Evolutionary conservation across 2,888 invertebrate species (phyloP), one percentile per base, ranked within the genome.

Genomic region (Rhodophaea formosa): DNA sequence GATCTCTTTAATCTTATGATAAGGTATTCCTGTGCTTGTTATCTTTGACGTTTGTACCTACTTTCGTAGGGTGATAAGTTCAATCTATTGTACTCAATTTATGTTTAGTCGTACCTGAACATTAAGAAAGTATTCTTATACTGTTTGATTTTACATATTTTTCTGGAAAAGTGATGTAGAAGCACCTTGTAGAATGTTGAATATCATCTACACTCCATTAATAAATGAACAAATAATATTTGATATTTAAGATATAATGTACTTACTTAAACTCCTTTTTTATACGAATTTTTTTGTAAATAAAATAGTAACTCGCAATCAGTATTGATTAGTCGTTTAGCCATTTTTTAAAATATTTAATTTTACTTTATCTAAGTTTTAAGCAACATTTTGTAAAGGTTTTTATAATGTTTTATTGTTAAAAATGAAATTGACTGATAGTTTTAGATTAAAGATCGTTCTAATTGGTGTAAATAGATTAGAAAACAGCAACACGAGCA

Each of bases 351-450:
- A 44, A 30, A 39, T 46, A 52, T 58, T 54, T 58, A 51, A 32
- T 55, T 49, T 44, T n/a, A 5, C 17, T 57, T 46, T 30, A 17
- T 14, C 23, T 60, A 55, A 56, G 55, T 54, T 52, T 61, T 44
- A 59, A 52, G 39, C 53, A 59, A 43, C 57, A 58, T 58, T 56
- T 55, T 61, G 62, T 57, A 56, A 56, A 55, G 43, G 56, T 60
- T 47, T 60, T 62, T 65, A 60, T 67, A 65, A 67, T 73, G 69
- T 71, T 78, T 78, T 74, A 71, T 68, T 75, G 62, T 57, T 71
- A 73, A 72, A 74, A 77, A 79, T 77, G 72, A 82, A 82, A 86
- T 83, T 78, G 88, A 89, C 88, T 89, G 88, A 88, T 89, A 88
- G 88, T 72, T 82, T 81, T 88, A 86, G 80, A 80, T 62, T 77